Conservation (phyloP, 2,113 vertebrate genomes). For the Grallaria varia region DNA sequence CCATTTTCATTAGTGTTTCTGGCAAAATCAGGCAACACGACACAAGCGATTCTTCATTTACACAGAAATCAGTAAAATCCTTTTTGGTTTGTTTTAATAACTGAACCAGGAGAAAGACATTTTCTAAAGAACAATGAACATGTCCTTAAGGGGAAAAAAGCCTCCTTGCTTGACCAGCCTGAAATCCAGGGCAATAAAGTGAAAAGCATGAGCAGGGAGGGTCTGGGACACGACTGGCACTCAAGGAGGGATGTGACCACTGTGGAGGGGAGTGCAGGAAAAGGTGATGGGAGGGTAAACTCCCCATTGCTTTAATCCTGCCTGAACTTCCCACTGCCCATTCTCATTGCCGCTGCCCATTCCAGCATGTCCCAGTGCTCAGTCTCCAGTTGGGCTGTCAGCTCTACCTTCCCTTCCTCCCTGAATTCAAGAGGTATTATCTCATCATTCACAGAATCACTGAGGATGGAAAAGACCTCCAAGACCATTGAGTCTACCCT, state of each 20-base stretch:
- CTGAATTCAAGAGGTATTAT: neutral
- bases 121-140: neutral
- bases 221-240: neutral
- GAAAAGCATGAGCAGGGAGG: neutral
- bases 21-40: neutral
- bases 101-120: neutral
- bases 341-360: neutral
- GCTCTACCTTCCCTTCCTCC: neutral
- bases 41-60: neutral
- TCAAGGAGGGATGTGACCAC: neutral
- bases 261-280: neutral
- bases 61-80: neutral
- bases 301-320: neutral
- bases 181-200: neutral
- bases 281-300: neutral
- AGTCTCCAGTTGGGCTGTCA: neutral
- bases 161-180: neutral
- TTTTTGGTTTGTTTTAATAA: neutral
- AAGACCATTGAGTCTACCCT: neutral
- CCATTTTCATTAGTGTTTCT: neutral
- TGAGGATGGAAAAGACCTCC: neutral
- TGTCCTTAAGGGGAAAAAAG: neutral
- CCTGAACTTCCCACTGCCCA: fast-evolving
- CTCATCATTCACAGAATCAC: neutral
- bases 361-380: neutral